Base-by-base conservation (phyloP, 1,140 invertebrate species). In the Campodea augens region DNA sequence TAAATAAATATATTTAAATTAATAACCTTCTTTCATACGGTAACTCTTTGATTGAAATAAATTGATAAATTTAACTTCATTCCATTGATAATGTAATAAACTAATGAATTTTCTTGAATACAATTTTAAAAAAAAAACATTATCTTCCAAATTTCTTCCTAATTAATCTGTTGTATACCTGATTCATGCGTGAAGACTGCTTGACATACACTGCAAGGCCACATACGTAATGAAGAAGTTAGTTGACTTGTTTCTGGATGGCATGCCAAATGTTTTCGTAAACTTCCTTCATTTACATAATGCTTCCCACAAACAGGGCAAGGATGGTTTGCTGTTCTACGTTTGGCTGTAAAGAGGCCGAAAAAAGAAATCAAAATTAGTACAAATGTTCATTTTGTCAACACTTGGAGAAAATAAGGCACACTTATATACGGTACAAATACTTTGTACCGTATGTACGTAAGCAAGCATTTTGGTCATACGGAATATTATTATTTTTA, bases 281-380 rank as follows among this genome's bases (percentile, higher is more conserved):
- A 67, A 49, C 83, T 88, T 50, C 87, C 87, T 65, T 92, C 87
- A 65, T 91, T 92, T 51, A 90, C 85, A 65, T 91, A 92, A 63
- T 89, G 84, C 63, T 90, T 91, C 46, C 87, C 87, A 63, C 88
- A 92, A 7, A 92, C 82, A 15, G 86, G 87, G 63, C 88, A 92
- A 32, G 85, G 86, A 64, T 91, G 86, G 62, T 89, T 90, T 47
- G 87, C 84, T 38, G 84, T 89, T 63, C 86, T 70, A 64, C 87
- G 73, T 69, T 91, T 90, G 57, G 83, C 85, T 78, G 84, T 70
- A 71, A 82, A 85, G 62, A 64, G 62, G 60, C 64, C 64, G 59
- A 62, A 46, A 43, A n/a, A n/a, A n/a, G n/a, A n/a, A 38, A 25
- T 27, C 19, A 40, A 45, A 38, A 22, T 22, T 24, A 44, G 29